Evolutionary conservation across 2,888 invertebrate genomes (phyloP), one percentile per base, ranked within the genome.

Genomic region (Latheticus oryzae): DNA sequence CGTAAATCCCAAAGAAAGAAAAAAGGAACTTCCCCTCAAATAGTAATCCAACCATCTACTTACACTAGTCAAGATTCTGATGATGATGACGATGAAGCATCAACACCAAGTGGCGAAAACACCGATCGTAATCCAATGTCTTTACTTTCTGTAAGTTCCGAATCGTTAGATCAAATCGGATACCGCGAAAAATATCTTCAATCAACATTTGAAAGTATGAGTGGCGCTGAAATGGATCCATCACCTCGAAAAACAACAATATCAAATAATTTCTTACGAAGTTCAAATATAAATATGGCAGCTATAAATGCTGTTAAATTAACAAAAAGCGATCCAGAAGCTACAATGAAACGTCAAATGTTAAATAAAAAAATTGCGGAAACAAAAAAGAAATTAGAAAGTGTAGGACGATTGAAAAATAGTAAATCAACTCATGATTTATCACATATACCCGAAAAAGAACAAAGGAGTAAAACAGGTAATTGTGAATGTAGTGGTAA

Each of bases 401-500:
- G 88, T 75, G 95, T 95, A 77, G 87, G 89, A 84, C 16, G 13
- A 26, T 28, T 95, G 58, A 91, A 91, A 73, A 86, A 89, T 68
- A 93, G 93, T 75, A 93, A 93, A 76, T 93, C 93, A 57, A 93
- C 92, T 58, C 89, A 89, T 63, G 94, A 94, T 74, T 82, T 94
- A 15, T 92, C 91, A 64, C 87, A 90, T 73, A 85, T 84, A 52
- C 83, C 84, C 4, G 84, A 84, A 68, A 75, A 77, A 64, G 71
- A 77, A 72, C 8, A 26, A 8, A 2, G 37, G 24, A 62, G 68
- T 21, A 68, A 67, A 52, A 62, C 62, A 70, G 70, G 70, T 70
- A 71, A 67, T 67, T 16, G 65, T 64, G 56, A 66, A 65, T 56
- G 50, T 24, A 9, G 11, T 2, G 23, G 35, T 28, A 11, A 26